A percentile compares a stretch with the other conserved stretches of the same genome.
Conservation (phyloP, 2,113 vertebrate genomes). For the Junco hyemalis region DNA sequence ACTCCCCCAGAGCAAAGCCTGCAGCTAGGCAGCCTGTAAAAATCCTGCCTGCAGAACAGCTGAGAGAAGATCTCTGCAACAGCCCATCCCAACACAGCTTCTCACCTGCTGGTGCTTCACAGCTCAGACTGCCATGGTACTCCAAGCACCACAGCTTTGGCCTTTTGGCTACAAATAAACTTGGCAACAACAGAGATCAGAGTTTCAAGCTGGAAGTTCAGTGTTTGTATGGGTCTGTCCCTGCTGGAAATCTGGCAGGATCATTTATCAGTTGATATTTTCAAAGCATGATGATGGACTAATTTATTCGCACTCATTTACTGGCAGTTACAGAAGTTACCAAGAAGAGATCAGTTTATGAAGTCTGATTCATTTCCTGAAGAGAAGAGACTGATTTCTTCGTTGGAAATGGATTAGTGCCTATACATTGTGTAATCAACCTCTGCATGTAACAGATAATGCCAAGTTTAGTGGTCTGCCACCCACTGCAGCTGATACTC, state of each 20-base stretch:
- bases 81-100: neutral
- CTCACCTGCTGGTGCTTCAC: neutral
- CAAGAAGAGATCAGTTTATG: neutral
- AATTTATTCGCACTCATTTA: neutral
- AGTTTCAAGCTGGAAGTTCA: neutral
- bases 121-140: neutral
- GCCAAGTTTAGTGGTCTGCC: neutral
- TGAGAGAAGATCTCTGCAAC: neutral
- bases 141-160: neutral
- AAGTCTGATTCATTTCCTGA: slow-evolving; percentile 21
- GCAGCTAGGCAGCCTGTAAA: neutral
- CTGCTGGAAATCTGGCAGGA: neutral
- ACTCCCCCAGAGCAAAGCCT: neutral
- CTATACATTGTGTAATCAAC: neutral
- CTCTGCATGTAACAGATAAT: neutral
- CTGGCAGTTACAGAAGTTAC: neutral
- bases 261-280: neutral
- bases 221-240: neutral
- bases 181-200: neutral
- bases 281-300: neutral
- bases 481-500: neutral
- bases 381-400: neutral
- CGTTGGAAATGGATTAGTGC: neutral
- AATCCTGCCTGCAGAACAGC: neutral
- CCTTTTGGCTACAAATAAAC: neutral